Base-by-base conservation (phyloP, 2,113 vertebrate genomes). In the Rhea pennata region DNA sequence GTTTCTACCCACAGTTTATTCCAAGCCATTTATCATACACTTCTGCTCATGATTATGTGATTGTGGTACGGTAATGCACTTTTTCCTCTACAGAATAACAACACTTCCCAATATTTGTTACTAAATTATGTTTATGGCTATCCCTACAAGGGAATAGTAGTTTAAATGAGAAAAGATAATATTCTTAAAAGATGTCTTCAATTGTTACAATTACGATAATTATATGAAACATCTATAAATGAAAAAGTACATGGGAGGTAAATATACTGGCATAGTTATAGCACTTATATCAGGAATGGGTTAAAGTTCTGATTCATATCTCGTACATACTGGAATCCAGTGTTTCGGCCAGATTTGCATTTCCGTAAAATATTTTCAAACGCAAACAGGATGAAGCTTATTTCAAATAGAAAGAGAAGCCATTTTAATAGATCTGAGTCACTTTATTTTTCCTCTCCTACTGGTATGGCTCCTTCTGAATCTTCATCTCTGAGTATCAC, bases 1-100 rank as follows among this genome's bases (percentile, higher is more conserved):
- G n/a, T 92, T 93, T 90, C 53, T 93, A 46, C 29, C 44, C 33
- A 79, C 29, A 87, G 82, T 82, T 95, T 94, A 79, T 95, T 94
- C 92, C 73, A 94, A 94, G 17, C 15, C 53, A 79, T 92, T 96
- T 93, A 73, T 92, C 77, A 82, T 51, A 58, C 66, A 10, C 65
- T 93, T 92, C 27, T 1, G 0, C 76, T 95, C 46, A 74, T 64
- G 72, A 64, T 93, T 93, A 88, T 88, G 69, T 59, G 92, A 86
- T 36, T 79, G 50, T 48, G 82, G 29, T 46, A 73, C 61, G 65
- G 64, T 69, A 91, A 91, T 79, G 4, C 1, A 1, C 87, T 91
- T 13, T 75, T 79, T 80, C 93, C 93, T 44, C 70, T 81, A 59
- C 66, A 89, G 29, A 76, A 64, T 29, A 81, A 78, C 12, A 69